phyloP scores from a whole-genome alignment of 2,797 vertebrate genomes.

The Morus bassanus region DNA sequence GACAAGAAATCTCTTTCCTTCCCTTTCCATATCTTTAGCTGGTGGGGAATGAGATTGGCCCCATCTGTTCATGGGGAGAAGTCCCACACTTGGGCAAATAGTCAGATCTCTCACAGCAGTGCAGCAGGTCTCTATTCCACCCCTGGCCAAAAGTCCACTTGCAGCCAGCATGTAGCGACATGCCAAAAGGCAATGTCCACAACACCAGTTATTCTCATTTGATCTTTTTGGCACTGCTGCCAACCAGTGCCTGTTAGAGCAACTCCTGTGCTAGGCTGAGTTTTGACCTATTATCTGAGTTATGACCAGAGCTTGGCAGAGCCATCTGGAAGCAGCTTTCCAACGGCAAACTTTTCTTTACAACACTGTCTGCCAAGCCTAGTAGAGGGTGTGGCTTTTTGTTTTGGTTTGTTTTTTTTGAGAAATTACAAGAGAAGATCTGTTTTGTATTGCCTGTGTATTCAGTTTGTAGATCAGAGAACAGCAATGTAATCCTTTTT shows the following conservation, averaged over 20 bases:
- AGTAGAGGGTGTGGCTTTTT: background rate
- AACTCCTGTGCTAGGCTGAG: background rate
- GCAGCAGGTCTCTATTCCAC: background rate
- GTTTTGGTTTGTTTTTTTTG: background rate
- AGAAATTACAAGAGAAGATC: background rate
- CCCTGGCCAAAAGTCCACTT: background rate
- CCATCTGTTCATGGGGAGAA: background rate
- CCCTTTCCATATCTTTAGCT: background rate
- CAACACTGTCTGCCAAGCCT: background rate
- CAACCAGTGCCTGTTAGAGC: background rate
- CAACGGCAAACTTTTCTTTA: background rate
- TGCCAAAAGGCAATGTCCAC: background rate
- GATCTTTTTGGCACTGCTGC: background rate
- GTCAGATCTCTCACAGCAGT: background rate
- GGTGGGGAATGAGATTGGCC: background rate
- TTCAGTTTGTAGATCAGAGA: background rate
- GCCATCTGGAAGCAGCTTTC: background rate
- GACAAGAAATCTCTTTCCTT: background rate
- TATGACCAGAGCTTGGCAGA: background rate
- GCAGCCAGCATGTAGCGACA: background rate
- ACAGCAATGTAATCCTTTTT: background rate
- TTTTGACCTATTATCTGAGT: background rate
- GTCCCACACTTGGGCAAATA: background rate
- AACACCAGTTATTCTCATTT: background rate
- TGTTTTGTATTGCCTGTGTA: background rate